Percentiles rank a stretch among this genome's conserved stretches.
Evolutionary conservation across 2,888 invertebrate species (phyloP).

Genomic region (Torymus tubicola): DNA sequence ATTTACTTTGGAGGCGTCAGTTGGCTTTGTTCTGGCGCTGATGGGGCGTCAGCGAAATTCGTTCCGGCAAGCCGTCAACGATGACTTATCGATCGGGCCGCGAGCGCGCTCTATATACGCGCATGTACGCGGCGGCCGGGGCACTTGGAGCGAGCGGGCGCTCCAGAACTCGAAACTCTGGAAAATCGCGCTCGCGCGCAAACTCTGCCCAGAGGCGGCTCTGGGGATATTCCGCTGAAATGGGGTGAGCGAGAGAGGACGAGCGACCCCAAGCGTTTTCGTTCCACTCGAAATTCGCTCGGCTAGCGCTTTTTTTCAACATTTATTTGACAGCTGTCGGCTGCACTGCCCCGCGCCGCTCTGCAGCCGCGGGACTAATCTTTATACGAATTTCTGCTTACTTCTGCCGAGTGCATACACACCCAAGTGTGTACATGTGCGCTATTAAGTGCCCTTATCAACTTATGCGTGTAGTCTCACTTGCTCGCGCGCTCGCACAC

Average conservation of each 20-base stretch:
- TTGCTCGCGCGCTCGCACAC: not conserved
- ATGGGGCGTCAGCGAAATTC: conserved; percentile 61
- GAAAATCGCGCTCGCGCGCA: conserved; percentile 64
- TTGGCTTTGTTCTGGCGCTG: conserved; percentile 58
- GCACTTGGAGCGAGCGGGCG: conserved; percentile 15
- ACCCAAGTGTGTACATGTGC: not conserved
- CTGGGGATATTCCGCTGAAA: not conserved
- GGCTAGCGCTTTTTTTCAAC: conserved; percentile 74
- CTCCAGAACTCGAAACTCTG: conserved; percentile 64
- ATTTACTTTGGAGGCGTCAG: conserved; percentile 52
- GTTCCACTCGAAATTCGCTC: conserved; percentile 75
- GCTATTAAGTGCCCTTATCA: not conserved
- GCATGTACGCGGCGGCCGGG: not conserved
- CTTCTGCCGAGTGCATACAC: conserved; percentile 8
- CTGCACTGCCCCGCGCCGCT: conserved; percentile 66
- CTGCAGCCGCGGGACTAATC: not conserved
- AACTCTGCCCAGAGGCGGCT: conserved; percentile 60
- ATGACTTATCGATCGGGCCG: conserved; percentile 68
- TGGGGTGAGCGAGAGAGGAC: conserved; percentile 23
- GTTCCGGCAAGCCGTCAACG: conserved; percentile 62
- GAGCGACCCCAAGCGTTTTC: conserved; percentile 51
- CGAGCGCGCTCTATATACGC: not conserved
- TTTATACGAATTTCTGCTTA: conserved; percentile 38
- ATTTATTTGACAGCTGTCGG: conserved; percentile 76
- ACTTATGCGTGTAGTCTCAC: not conserved